These are phyloP conservation scores for Esox niger DNA, from an alignment of 2,113 vertebrate genomes.

Conservation along the genomic window DNA sequence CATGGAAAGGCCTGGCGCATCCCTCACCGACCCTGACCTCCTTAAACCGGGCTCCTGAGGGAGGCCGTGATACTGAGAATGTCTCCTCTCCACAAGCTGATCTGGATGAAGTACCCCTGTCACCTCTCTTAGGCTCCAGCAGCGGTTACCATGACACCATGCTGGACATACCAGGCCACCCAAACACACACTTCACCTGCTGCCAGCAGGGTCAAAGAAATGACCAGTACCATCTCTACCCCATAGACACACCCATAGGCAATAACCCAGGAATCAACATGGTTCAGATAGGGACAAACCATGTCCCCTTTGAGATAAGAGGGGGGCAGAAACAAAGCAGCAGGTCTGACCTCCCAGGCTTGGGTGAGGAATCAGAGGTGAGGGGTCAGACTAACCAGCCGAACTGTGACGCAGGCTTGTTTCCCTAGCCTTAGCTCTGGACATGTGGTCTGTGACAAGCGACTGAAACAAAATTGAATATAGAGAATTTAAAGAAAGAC, in stretches of 20 bases:
- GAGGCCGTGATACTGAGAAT: constrained; percentile 80
- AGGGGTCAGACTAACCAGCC: constrained; percentile 75
- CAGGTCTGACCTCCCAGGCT: constrained; percentile 75
- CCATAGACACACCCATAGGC: constrained; percentile 70
- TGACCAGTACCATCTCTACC: constrained; percentile 74
- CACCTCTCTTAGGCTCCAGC: constrained; percentile 71
- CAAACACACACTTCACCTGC: constrained; percentile 68
- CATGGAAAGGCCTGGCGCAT: constrained; percentile 73
- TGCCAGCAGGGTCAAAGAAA: constrained; percentile 70
- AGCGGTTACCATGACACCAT: constrained; percentile 75
- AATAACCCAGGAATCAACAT: constrained; percentile 1
- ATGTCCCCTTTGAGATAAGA: not conserved
- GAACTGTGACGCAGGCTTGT: constrained; percentile 76
- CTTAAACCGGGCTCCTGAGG: constrained; percentile 80
- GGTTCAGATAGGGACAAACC: not conserved
- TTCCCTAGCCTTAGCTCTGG: constrained; percentile 22
- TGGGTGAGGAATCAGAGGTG: not conserved
- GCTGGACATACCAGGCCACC: too few relatives aligned
- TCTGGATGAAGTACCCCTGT: constrained; percentile 70
- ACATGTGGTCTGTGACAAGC: not conserved
- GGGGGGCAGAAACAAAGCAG: not conserved
- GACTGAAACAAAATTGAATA: not conserved
- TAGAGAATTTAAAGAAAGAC: not conserved
- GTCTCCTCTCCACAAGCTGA: constrained; percentile 78
- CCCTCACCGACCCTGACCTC: constrained; percentile 74